A percentile compares a stretch with the other conserved stretches of the same genome.
These are phyloP conservation scores for Tribolium castaneum DNA, from an alignment of 1,140 invertebrate genomes.

Conservation along the genomic window DNA sequence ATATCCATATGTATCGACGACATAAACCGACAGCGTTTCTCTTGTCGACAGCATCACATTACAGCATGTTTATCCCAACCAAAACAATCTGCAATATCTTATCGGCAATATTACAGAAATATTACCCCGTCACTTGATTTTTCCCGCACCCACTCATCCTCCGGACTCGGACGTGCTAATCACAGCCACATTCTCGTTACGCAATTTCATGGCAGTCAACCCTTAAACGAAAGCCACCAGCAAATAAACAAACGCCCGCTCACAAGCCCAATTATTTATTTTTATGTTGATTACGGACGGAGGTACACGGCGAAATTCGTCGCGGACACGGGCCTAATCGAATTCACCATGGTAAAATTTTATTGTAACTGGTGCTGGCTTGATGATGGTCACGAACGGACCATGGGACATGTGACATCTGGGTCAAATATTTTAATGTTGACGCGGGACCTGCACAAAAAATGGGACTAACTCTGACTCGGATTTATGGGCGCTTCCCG, in stretches of 20 bases:
- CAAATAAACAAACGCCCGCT: neutral
- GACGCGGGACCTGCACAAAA: conserved; percentile 35
- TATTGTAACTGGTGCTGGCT: neutral
- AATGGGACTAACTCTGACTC: neutral
- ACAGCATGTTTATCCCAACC: neutral
- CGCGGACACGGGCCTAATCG: conserved; percentile 18
- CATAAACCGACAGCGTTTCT: conserved; percentile 2
- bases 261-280: conserved; percentile 14
- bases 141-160: neutral
- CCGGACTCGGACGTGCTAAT: neutral
- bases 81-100: conserved; percentile 20
- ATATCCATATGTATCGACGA: conserved; percentile 24
- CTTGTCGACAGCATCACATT: conserved; percentile 15
- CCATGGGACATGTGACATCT: conserved; percentile 44
- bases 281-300: conserved; percentile 32
- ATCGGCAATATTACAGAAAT: neutral
- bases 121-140: neutral
- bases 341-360: conserved; percentile 24
- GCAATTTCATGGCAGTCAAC: conserved; percentile 12
- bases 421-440: conserved; percentile 45
- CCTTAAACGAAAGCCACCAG: neutral
- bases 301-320: conserved; percentile 27
- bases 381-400: neutral
- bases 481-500: conserved; percentile 29
- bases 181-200: conserved; percentile 6